Conservation (phyloP, 2,113 vertebrate genomes). For the Panurus biarmicus region DNA sequence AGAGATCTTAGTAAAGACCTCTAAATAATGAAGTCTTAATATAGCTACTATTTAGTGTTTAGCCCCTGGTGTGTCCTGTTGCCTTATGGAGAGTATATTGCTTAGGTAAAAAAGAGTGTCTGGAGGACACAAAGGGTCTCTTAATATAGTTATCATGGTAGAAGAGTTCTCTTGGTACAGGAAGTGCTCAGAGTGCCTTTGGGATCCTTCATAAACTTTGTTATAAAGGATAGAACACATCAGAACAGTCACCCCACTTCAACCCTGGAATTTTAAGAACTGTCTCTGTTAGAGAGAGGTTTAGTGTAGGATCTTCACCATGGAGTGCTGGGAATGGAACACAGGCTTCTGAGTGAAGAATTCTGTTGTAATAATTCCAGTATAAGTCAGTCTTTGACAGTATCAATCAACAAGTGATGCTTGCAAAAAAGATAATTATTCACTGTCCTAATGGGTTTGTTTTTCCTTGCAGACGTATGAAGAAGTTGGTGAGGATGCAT, state of each 20-base stretch:
- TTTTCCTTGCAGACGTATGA: slow-evolving; percentile 76
- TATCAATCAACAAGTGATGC: background rate
- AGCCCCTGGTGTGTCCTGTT: background rate
- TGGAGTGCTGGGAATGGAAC: background rate
- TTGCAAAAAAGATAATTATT: background rate
- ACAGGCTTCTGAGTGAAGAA: background rate
- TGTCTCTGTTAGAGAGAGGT: background rate
- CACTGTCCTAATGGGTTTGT: background rate
- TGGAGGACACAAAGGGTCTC: background rate
- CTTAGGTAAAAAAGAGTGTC: background rate
- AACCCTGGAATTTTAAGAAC: background rate
- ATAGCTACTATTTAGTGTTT: background rate
- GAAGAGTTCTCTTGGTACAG: background rate
- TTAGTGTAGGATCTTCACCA: background rate
- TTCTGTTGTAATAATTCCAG: background rate
- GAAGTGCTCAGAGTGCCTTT: background rate
- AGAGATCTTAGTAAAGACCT: background rate
- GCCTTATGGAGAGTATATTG: background rate
- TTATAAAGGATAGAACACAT: background rate
- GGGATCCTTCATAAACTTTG: background rate
- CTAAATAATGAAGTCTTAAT: background rate
- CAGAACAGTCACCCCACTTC: background rate
- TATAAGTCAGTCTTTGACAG: background rate
- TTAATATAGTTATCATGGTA: background rate
- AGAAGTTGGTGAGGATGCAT: slow-evolving; percentile 79